Conservation (phyloP, 2,797 vertebrate species). For the Acrocephalus scirpaceus region DNA sequence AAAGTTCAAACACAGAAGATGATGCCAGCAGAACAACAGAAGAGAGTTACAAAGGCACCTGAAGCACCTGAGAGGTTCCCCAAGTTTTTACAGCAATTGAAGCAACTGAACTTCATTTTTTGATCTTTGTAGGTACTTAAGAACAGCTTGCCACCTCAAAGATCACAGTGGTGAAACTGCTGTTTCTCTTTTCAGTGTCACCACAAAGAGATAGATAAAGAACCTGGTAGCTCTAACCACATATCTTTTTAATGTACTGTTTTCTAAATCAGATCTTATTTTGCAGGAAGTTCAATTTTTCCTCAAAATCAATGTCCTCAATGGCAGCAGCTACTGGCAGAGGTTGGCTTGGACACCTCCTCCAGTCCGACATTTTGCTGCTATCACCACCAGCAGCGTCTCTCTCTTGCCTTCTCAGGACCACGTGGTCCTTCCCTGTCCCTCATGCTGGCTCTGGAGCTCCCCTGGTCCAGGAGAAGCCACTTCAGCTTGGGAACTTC, state of each 20-base stretch:
- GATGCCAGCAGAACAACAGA: not conserved
- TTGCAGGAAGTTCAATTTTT: not conserved
- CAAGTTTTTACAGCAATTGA: not conserved
- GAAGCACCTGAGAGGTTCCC: constrained; percentile 33
- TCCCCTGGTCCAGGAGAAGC: not conserved
- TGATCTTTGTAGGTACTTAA: constrained; percentile 38
- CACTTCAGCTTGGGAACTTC: not conserved
- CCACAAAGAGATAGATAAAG: not conserved
- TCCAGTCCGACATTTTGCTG: not conserved
- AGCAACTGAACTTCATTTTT: constrained; percentile 30
- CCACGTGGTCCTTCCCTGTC: not conserved
- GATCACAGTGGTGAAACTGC: not conserved
- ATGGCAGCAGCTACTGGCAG: not conserved
- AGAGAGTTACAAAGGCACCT: constrained; percentile 11
- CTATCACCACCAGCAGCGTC: not conserved
- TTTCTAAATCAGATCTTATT: constrained; percentile 7
- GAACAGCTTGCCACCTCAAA: constrained; percentile 2
- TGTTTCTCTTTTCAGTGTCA: not conserved
- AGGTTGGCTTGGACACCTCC: not conserved
- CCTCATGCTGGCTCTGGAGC: not conserved
- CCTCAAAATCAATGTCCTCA: not conserved
- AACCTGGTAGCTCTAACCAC: not conserved
- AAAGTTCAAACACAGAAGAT: constrained; percentile 44
- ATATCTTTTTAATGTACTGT: not conserved
- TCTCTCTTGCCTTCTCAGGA: not conserved